Conservation (phyloP, 2,888 invertebrate genomes). For the Temnothorax unifasciatus region DNA sequence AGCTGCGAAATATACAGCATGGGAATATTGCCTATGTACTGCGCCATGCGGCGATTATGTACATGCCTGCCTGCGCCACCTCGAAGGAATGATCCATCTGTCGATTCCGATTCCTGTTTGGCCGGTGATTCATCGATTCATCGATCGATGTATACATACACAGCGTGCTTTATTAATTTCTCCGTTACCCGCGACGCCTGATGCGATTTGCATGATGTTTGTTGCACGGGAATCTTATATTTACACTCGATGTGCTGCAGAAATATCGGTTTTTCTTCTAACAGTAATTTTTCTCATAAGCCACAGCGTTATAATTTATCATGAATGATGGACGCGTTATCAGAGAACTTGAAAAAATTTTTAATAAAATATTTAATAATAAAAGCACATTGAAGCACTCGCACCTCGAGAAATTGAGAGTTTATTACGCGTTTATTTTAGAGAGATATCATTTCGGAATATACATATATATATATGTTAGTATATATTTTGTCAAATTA, state of each 20-base stretch:
- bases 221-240: slow-evolving; percentile 1
- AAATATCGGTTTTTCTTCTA: slow-evolving; percentile 26
- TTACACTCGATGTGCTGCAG: neutral
- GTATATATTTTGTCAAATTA: neutral
- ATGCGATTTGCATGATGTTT: slow-evolving; percentile 25
- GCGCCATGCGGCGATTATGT: slow-evolving; percentile 52
- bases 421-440: neutral
- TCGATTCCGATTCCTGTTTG: slow-evolving; percentile 39
- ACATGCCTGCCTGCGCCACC: slow-evolving; percentile 35
- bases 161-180: slow-evolving; percentile 49
- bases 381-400: neutral
- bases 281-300: slow-evolving; percentile 1
- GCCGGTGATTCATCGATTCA: slow-evolving; percentile 43
- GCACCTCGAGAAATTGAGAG: neutral
- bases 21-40: slow-evolving; percentile 47
- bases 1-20: slow-evolving; percentile 35
- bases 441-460: neutral
- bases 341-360: neutral
- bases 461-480: neutral
- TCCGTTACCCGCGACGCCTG: neutral
- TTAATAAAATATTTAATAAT: neutral
- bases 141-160: slow-evolving; percentile 23
- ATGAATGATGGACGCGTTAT: neutral
- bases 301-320: slow-evolving; percentile 4
- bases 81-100: slow-evolving; percentile 54